A percentile compares a stretch with the other conserved stretches of the same genome.
Evolutionary conservation across 92 coral and sea anemone species (phyloP).

Genomic region (Zoanthus solanderi): DNA sequence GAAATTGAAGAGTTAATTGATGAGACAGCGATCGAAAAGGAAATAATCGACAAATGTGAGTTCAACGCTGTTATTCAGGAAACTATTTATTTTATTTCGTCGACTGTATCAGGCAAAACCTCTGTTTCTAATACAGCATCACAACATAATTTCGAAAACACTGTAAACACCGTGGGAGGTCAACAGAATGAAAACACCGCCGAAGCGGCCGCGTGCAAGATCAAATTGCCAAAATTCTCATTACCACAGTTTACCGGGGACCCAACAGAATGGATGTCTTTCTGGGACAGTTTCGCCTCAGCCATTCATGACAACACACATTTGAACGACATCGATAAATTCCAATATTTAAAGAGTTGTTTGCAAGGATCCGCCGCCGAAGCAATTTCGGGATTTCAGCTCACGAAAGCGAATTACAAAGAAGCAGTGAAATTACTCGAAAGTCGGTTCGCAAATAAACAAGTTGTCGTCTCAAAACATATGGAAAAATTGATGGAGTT

Average conservation of each 20-base stretch:
- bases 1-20: not conserved
- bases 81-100: not conserved
- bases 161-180: not conserved
- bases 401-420: constrained; percentile 38
- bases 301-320: constrained; percentile 35
- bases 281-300: constrained; percentile 51
- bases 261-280: constrained; percentile 29
- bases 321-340: constrained; percentile 43
- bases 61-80: not conserved
- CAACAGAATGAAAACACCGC: no score
- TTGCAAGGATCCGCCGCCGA: constrained; percentile 48
- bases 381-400: constrained; percentile 38
- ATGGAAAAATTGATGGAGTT: constrained; percentile 34
- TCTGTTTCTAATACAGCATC: not conserved
- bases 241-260: not conserved
- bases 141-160: not conserved
- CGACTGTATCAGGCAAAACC: not conserved
- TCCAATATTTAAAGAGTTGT: constrained; percentile 18
- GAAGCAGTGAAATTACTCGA: constrained; percentile 44
- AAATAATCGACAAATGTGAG: not conserved
- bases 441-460: constrained; percentile 40
- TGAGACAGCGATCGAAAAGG: not conserved
- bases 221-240: not conserved
- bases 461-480: constrained; percentile 15
- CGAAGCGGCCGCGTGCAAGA: not conserved